A percentile compares a stretch with the other conserved stretches of the same genome.
phyloP scores from a whole-genome alignment of 2,113 vertebrate genomes.

The Bothrops jararaca region DNA sequence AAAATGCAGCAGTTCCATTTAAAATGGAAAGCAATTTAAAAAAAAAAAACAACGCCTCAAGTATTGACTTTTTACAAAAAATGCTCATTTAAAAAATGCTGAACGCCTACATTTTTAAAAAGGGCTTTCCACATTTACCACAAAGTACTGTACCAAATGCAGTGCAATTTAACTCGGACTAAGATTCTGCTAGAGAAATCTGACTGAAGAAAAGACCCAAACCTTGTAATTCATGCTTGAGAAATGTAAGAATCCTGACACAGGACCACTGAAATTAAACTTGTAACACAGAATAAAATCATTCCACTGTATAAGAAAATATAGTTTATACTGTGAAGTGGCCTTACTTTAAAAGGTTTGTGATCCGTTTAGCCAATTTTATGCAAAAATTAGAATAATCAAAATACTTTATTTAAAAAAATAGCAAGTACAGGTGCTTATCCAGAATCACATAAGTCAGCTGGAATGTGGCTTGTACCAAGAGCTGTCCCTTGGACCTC shows the following conservation, averaged over 20 bases:
- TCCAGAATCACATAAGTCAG: slow-evolving; percentile 74
- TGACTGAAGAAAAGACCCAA: slow-evolving; percentile 66
- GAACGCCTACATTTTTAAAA: slow-evolving; percentile 58
- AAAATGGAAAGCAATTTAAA: slow-evolving; percentile 66
- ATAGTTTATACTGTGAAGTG: slow-evolving; percentile 69
- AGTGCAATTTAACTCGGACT: slow-evolving; percentile 54
- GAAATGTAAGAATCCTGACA: slow-evolving; percentile 67
- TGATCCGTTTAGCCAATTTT: slow-evolving; percentile 73
- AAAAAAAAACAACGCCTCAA: slow-evolving; percentile 55
- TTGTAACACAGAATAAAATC: slow-evolving; percentile 70
- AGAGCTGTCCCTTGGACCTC: slow-evolving; percentile 73
- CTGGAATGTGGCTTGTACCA: slow-evolving; percentile 75
- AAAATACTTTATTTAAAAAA: slow-evolving; percentile 75
- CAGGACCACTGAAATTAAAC: slow-evolving; percentile 59
- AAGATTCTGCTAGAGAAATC: slow-evolving; percentile 60
- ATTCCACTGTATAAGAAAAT: slow-evolving; percentile 70
- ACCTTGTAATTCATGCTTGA: slow-evolving; percentile 65
- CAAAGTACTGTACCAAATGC: slow-evolving; percentile 59
- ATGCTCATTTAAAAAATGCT: slow-evolving; percentile 57
- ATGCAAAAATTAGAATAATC: slow-evolving; percentile 73
- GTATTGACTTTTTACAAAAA: slow-evolving; percentile 68
- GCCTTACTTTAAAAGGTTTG: slow-evolving; percentile 69
- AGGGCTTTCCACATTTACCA: slow-evolving; percentile 55
- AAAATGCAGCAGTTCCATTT: slow-evolving; percentile 66
- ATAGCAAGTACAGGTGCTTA: slow-evolving; percentile 71